These are phyloP conservation scores for Dasyurus viverrinus DNA, from an alignment of 2,113 vertebrate species.

Conservation along the genomic window DNA sequence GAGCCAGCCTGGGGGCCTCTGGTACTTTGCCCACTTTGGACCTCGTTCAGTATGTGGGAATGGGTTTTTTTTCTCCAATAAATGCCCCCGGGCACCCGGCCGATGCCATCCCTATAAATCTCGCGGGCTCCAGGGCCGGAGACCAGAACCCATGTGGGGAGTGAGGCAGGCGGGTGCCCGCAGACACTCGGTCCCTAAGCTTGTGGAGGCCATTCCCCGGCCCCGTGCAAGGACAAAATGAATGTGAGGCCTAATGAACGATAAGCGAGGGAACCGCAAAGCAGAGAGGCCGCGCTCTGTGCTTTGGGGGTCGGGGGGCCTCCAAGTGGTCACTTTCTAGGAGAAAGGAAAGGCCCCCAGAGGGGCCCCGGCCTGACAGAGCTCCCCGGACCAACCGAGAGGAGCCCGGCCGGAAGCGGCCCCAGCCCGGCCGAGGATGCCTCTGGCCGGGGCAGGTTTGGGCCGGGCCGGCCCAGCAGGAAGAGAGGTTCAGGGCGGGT, in stretches of 20 bases:
- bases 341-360: no score
- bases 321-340: background rate
- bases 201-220: no score
- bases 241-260: background rate
- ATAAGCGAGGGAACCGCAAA: no score
- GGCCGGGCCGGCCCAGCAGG: no score
- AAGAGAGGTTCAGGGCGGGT: background rate
- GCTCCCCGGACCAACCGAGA: no score
- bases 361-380: no score
- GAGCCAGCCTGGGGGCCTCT: background rate
- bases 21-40: background rate
- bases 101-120: background rate
- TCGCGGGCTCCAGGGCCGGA: background rate
- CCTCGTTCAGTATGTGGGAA: background rate
- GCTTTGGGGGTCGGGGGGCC: no score
- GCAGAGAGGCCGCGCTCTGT: no score
- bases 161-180: background rate
- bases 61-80: constrained; percentile 17
- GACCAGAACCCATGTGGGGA: background rate
- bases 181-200: constrained; percentile 11
- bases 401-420: no score
- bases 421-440: background rate
- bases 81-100: constrained; percentile 33
- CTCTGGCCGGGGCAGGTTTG: background rate
- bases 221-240: no score